Evolutionary conservation across 2,888 invertebrate species (phyloP).

Genomic region (Microctonus hyperodae): DNA sequence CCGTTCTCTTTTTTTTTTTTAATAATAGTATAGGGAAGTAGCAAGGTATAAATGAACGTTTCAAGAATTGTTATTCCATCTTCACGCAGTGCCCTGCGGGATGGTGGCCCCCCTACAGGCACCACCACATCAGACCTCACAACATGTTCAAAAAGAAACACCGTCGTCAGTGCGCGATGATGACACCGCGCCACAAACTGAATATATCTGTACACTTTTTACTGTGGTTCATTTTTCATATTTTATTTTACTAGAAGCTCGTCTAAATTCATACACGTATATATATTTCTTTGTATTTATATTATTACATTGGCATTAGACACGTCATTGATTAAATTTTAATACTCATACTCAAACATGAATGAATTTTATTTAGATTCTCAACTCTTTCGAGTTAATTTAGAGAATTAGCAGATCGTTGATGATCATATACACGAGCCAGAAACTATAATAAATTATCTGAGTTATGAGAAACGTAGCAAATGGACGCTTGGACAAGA

Average conservation of each 20-base stretch:
- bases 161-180: conserved; percentile 40
- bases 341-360: neutral
- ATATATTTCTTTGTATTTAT: neutral
- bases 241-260: neutral
- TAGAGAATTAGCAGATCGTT: conserved; percentile 1
- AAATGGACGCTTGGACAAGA: neutral
- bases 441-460: neutral
- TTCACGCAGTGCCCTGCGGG: conserved; percentile 46
- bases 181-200: conserved; percentile 19
- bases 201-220: conserved; percentile 8
- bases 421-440: neutral
- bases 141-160: conserved; percentile 49
- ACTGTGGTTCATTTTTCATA: neutral
- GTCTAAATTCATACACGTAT: neutral
- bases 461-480: neutral
- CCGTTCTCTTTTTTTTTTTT: neutral
- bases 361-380: neutral
- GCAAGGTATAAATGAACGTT: conserved; percentile 45
- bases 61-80: conserved; percentile 51
- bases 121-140: conserved; percentile 45
- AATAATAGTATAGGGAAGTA: neutral
- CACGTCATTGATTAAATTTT: neutral
- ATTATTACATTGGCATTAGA: neutral
- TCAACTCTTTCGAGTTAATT: neutral
- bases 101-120: neutral